These are phyloP conservation scores for Bucorvus abyssinicus DNA, from an alignment of 2,797 vertebrate genomes.

Conservation along the genomic window DNA sequence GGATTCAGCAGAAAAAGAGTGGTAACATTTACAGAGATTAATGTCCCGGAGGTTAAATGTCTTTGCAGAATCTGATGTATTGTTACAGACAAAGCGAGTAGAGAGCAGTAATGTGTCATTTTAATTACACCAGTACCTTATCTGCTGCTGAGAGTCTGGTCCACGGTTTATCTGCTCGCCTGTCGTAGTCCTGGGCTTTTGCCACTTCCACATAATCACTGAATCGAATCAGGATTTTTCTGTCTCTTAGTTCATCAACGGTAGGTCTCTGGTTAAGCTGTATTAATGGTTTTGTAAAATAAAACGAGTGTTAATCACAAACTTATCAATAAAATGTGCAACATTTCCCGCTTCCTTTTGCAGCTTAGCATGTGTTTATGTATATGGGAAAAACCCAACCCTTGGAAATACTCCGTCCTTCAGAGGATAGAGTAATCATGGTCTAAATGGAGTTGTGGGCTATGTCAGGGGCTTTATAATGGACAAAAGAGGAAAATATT, in stretches of 20 bases:
- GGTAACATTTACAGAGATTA: not conserved
- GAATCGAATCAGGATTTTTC: constrained; percentile 98
- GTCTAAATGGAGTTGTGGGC: not conserved
- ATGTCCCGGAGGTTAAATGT: not conserved
- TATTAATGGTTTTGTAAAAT: constrained; percentile 4
- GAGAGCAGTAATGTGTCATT: not conserved
- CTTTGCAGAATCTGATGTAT: not conserved
- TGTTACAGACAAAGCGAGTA: not conserved
- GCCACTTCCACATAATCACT: constrained; percentile 99
- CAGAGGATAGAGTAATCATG: not conserved
- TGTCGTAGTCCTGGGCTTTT: constrained; percentile 98
- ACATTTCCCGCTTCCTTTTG: not conserved
- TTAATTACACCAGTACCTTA: constrained; percentile 79
- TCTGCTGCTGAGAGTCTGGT: constrained; percentile 94
- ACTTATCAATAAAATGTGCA: not conserved
- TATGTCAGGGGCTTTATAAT: not conserved
- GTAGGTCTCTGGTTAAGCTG: constrained; percentile 97
- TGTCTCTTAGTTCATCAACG: constrained; percentile 94
- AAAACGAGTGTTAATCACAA: not conserved
- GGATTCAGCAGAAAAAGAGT: not conserved
- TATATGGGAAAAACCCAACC: not conserved
- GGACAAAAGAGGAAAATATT: not conserved
- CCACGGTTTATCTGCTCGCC: constrained; percentile 96
- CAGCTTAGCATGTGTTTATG: not conserved
- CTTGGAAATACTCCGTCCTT: not conserved